These are phyloP conservation scores for Podabrus alpinus DNA, from an alignment of 2,888 invertebrate genomes.

Conservation along the genomic window DNA sequence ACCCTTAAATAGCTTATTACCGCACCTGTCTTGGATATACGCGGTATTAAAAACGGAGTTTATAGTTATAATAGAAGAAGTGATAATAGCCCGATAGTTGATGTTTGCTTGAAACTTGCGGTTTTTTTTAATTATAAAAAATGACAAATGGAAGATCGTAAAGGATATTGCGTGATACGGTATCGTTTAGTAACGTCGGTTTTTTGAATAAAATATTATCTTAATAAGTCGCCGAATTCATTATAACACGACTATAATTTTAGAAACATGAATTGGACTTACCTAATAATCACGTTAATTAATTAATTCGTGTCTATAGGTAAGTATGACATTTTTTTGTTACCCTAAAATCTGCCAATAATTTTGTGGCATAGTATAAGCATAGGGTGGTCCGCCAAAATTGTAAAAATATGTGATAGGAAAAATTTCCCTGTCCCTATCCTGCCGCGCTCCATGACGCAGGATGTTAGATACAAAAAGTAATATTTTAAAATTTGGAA, in stretches of 20 bases:
- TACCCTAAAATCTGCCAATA: too few species aligned
- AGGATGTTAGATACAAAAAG: too few species aligned
- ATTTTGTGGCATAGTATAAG: too few species aligned
- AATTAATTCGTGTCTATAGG: not conserved
- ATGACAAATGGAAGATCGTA: not conserved
- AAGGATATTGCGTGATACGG: not conserved
- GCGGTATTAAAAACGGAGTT: not conserved
- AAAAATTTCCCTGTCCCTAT: too few species aligned
- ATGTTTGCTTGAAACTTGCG: conserved; percentile 9
- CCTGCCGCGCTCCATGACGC: too few species aligned
- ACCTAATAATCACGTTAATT: not conserved
- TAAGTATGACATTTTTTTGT: not conserved
- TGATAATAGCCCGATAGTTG: conserved; percentile 11
- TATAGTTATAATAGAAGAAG: not conserved
- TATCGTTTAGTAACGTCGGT: not conserved
- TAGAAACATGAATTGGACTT: not conserved
- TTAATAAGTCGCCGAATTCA: not conserved
- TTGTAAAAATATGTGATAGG: too few species aligned
- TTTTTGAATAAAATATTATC: not conserved
- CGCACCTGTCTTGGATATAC: conserved; percentile 40
- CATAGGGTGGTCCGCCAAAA: too few species aligned
- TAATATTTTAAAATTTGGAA: too few species aligned
- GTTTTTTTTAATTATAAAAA: not conserved
- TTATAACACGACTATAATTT: not conserved
- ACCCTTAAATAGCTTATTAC: conserved; percentile 46